phyloP scores from a whole-genome alignment of 2,888 invertebrate species.

The Ornithoptera alexandrae region DNA sequence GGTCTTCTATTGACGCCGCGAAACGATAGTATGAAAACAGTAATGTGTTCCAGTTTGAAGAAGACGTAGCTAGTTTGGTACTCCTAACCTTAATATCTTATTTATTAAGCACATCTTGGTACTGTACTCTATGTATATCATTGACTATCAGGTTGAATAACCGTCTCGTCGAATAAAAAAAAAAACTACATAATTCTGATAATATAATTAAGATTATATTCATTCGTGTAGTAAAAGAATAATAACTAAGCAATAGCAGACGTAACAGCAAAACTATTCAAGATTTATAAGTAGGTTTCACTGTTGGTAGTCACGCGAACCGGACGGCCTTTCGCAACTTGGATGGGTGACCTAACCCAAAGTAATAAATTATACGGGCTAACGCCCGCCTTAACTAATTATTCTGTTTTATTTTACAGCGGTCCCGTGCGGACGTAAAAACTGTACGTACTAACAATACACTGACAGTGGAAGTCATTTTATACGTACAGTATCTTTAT shows the following conservation, averaged over 20 bases:
- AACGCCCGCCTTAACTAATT: slow-evolving; percentile 9
- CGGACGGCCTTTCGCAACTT: not conserved
- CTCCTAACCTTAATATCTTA: too few species aligned
- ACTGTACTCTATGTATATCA: too few species aligned
- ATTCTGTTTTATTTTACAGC: slow-evolving; percentile 14
- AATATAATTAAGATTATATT: too few species aligned
- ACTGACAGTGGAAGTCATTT: not conserved
- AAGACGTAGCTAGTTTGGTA: too few species aligned
- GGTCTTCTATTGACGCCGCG: too few species aligned
- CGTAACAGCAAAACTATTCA: slow-evolving; percentile 10
- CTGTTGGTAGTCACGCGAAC: slow-evolving; percentile 21
- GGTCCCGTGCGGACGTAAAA: not conserved
- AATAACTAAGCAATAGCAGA: not conserved
- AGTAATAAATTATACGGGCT: slow-evolving; percentile 17
- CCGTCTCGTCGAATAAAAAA: too few species aligned
- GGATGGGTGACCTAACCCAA: slow-evolving; percentile 23
- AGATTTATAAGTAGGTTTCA: slow-evolving; percentile 19
- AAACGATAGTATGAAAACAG: too few species aligned
- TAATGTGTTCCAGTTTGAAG: too few species aligned
- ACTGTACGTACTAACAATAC: not conserved
- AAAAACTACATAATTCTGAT: too few species aligned
- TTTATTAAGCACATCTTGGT: too few species aligned
- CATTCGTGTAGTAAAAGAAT: too few species aligned
- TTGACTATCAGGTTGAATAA: too few species aligned
- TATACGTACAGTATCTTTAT: not conserved